Evolutionary conservation across 2,888 invertebrate genomes (phyloP).

Genomic region (Noctuana brunneofusca): DNA sequence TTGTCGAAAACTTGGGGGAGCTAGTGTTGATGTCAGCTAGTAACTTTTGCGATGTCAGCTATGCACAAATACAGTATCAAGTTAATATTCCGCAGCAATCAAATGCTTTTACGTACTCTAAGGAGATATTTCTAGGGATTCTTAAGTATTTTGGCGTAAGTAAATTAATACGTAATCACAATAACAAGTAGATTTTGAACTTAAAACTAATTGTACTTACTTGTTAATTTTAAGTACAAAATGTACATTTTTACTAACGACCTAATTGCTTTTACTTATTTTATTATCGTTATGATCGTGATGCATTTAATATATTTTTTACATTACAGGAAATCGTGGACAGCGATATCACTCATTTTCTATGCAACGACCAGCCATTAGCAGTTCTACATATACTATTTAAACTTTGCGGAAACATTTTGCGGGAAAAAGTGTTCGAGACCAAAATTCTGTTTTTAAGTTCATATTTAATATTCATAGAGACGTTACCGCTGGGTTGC

Average conservation of each 20-base stretch:
- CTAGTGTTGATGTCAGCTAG: conserved; percentile 59
- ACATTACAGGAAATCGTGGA: conserved; percentile 63
- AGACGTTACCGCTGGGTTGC: conserved; percentile 64
- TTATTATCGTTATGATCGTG: no score
- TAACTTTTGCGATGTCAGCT: conserved; percentile 62
- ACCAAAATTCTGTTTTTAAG: conserved; percentile 81
- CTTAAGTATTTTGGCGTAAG: conserved; percentile 74
- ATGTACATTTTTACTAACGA: no score
- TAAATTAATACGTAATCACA: conserved; percentile 13
- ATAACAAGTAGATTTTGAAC: no score
- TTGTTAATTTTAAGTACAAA: no score
- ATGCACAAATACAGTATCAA: conserved; percentile 55
- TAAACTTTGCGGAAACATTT: conserved; percentile 73
- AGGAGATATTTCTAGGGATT: conserved; percentile 61
- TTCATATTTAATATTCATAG: conserved; percentile 79
- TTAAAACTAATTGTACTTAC: no score
- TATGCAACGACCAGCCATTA: conserved; percentile 71
- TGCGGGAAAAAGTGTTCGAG: conserved; percentile 70
- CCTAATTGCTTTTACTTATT: no score
- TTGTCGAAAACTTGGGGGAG: conserved; percentile 67
- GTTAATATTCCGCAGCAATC: conserved; percentile 54
- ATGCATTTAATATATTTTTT: no score
- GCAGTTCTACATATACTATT: conserved; percentile 81
- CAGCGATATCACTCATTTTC: conserved; percentile 60
- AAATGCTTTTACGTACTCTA: conserved; percentile 68